Base-by-base conservation (phyloP, 1,140 invertebrate genomes). In the Watersipora subatra region DNA sequence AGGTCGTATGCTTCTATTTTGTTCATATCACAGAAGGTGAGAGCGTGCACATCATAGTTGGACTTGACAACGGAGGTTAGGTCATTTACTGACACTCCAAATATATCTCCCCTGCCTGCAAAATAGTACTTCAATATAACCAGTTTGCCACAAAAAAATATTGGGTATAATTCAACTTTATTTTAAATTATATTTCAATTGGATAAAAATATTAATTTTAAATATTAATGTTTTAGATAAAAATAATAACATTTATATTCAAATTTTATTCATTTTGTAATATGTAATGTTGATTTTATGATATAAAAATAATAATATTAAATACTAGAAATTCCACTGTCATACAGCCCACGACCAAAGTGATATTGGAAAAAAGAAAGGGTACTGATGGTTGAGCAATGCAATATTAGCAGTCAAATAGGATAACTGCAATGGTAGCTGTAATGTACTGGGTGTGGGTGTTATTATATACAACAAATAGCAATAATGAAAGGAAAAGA, bases 21-120 rank as follows among this genome's bases (percentile, higher is more conserved):
- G 66, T 81, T 78, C 34, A 81, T 73, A 67, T 79, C 78, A 69
- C 77, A 79, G 70, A 79, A 80, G 20, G 75, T 75, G 26, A 80
- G 68, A 2, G 79, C 77, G 15, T 76, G 56, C 0, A 79, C 78
- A 64, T 70, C 74, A 67, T 79, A 80, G 26, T 74, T 71, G 15
- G 79, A 78, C 63, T 78, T 75, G n/a, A 62, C 66, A 1, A 68
- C 62, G 2, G 69, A 67, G 1, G 70, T 69, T 19, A 71, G 68
- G n/a, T 71, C 71, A 27, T 69, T 69, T 61, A 78, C 69, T 57
- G 77, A 73, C 2, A 75, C 76, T n/a, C 78, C 77, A 66, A 80
- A 79, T 34, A 78, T 79, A 67, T 80, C 78, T 46, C 79, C 75
- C 68, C 76, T 76, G 19, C 75, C 77, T 77, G 68, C 2, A 69